phyloP scores from a whole-genome alignment of 2,113 vertebrate species.

The Jacana jacana region DNA sequence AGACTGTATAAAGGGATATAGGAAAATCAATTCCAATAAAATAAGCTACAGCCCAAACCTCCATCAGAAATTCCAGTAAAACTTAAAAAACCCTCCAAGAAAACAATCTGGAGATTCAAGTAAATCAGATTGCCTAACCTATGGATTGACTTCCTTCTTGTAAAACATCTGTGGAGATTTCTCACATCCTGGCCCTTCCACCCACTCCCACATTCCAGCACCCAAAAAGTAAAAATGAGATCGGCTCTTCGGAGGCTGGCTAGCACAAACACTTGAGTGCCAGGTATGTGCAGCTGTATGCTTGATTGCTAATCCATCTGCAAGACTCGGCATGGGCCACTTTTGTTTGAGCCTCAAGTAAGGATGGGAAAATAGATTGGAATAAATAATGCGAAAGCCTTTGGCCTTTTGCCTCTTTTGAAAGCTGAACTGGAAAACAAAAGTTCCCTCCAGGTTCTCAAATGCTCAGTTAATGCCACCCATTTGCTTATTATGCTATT shows the following conservation, averaged over 20 bases:
- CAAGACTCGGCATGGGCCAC: slow-evolving; percentile 29
- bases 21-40: neutral
- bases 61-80: neutral
- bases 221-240: slow-evolving; percentile 48
- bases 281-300: slow-evolving; percentile 65
- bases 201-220: slow-evolving; percentile 61
- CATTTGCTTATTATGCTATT: neutral
- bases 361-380: slow-evolving; percentile 51
- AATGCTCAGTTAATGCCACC: neutral
- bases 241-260: slow-evolving; percentile 21
- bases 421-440: slow-evolving; percentile 53
- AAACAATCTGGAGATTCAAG: slow-evolving; percentile 10
- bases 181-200: slow-evolving; percentile 56
- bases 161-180: slow-evolving; percentile 54
- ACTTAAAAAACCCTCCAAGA: neutral
- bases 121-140: slow-evolving; percentile 5
- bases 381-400: slow-evolving; percentile 54
- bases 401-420: slow-evolving; percentile 59
- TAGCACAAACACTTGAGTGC: slow-evolving; percentile 7
- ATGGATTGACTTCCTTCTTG: slow-evolving; percentile 33
- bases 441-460: slow-evolving; percentile 47
- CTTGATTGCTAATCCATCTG: slow-evolving; percentile 67
- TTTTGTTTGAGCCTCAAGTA: slow-evolving; percentile 54
- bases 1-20: neutral
- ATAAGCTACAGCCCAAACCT: neutral